phyloP scores from a whole-genome alignment of 2,797 vertebrate species.

The Balearica regulorum region DNA sequence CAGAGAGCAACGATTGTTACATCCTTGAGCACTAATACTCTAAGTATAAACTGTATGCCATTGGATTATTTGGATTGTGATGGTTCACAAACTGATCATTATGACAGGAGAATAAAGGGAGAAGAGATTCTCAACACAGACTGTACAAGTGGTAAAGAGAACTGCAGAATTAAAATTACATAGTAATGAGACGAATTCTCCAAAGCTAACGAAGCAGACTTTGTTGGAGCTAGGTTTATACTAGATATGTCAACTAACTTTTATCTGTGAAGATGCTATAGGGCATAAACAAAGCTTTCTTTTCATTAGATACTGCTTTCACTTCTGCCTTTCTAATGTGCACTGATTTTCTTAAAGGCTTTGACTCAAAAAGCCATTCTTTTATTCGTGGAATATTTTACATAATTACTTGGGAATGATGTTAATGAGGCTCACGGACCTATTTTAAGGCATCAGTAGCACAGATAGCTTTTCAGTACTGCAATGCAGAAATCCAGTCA shows the following conservation, averaged over 20 bases:
- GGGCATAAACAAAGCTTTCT: neutral
- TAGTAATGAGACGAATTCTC: neutral
- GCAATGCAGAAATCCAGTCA: conserved; percentile 11
- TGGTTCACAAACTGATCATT: neutral
- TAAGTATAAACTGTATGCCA: neutral
- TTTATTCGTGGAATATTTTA: conserved; percentile 2
- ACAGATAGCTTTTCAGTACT: neutral
- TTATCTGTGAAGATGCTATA: neutral
- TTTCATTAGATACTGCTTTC: neutral
- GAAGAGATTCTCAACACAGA: neutral
- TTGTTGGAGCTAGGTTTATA: neutral
- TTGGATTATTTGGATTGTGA: neutral
- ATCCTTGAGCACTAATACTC: neutral
- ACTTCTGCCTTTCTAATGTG: neutral
- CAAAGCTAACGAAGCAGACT: neutral
- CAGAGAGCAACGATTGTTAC: neutral
- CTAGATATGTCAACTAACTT: neutral
- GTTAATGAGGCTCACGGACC: neutral
- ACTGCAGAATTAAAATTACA: neutral
- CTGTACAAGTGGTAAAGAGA: neutral
- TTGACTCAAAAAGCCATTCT: neutral
- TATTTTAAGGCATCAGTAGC: conserved; percentile 8
- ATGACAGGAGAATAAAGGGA: neutral
- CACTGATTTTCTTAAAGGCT: neutral
- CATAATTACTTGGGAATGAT: neutral